Base-by-base conservation (phyloP, 2,888 invertebrate species). In the Panorpa germanica region DNA sequence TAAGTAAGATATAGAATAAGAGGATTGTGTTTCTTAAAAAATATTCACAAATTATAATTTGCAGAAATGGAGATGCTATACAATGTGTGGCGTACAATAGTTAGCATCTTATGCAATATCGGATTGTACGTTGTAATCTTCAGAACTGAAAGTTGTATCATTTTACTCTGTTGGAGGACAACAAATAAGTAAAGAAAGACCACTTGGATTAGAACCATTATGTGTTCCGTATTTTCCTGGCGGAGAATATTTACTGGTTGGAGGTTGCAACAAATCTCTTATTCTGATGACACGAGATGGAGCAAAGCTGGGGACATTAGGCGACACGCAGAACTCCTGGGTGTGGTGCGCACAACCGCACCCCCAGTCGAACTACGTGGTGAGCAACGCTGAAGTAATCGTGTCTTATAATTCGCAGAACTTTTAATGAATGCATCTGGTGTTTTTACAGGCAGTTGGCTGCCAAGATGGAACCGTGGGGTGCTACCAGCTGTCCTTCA, bases 41-140 rank as follows among this genome's bases (percentile, higher is more conserved):
- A n/a, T n/a, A n/a, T n/a, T n/a, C n/a, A n/a, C n/a, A n/a, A n/a
- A n/a, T 34, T 33, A 15, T 8, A 17, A 33, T 21, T 52, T 58
- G 33, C 52, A 96, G 93, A 2, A 96, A 98, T 47, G 77, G 78
- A 52, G 96, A 98, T 60, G 73, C 91, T 2, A 76, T 98, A 27
- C 95, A 96, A 51, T 88, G 90, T 47, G 61, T 98, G 49, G 68
- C 83, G 5, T 99, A 91, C 49, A 95, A 93, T 55, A 86, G 45
- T 60, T 98, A 40, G 81, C 88, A 4, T 93, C 91, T 28, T 96
- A 96, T 58, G 82, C 93, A 1, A 56, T 80, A 10, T 75, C 78
- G 11, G 98, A 98, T 53, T 91, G 95, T 63, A 93, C 91, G 1
- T 72, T 96, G 42, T 98, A 96, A 95, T 85, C 90, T 2, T 70